Evolutionary conservation across 2,113 vertebrate species (phyloP), one percentile per base, ranked within the genome.

Genomic region (Hippocampus guttulatus): DNA sequence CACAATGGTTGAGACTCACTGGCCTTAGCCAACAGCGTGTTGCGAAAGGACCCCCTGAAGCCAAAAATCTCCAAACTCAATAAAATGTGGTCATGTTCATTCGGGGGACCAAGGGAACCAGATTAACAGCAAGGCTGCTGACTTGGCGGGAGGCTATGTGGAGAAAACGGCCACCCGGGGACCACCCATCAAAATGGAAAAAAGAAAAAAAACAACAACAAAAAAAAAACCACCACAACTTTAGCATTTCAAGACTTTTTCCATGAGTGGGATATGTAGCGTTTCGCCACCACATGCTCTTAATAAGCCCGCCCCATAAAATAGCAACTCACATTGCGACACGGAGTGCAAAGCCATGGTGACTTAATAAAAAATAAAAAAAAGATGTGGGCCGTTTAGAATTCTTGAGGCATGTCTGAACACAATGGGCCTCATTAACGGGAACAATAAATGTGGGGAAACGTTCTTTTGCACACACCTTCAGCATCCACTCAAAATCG

Each of bases 101-200:
- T 58, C 4, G 52, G 67, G 27, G 15, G n/a, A 8, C 49, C 68
- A 33, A 72, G 21, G 12, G n/a, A 8, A 45, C 70, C 40, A 6
- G 41, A n/a, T 61, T 55, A 61, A 11, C 1, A n/a, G 21, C 45
- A 40, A 38, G 40, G 18, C 68, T 27, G 62, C 65, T 54, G 55
- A 65, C 33, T 51, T 20, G 27, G 27, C 27, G 15, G 12, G 23
- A 52, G 41, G 16, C 25, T 49, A 60, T 16, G 25, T n/a, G 23
- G 49, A 71, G 62, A 66, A 63, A 25, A 33, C 27, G 69, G 16
- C 40, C 1, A 21, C 70, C 40, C 47, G 10, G 58, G 67, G 69
- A 63, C 40, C 61, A 55, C 65, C 74, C 51, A 2, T 61, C 74
- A 16, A 33, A 61, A 27, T 58, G 23, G 8, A 8, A n/a, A n/a